Base-by-base conservation (phyloP, 2,888 invertebrate genomes). In the Celastrina argiolus region DNA sequence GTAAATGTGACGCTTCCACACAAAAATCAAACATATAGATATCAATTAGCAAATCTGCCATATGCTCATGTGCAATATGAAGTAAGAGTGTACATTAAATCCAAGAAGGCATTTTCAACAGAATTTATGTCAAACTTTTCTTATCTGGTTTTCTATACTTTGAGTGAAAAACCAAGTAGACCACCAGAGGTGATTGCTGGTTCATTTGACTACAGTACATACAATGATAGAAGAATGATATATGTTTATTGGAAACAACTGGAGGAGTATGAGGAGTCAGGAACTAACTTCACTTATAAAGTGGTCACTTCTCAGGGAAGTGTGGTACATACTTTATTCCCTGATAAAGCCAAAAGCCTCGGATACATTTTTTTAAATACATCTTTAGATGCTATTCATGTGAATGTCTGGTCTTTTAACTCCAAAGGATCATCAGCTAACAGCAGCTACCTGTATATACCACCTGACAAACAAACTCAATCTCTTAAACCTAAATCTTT, bases 241-340 rank as follows among this genome's bases (percentile, higher is more conserved):
- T 93, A 94, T 79, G 86, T 97, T 26, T 97, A 96, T 81, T 97
- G 97, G 97, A 94, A 95, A 78, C 93, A 94, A 71, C 92, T 97
- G 64, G 92, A 93, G 22, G 91, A 92, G 58, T 92, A 92, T 77
- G 92, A 94, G 73, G 92, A 94, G 74, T 96, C 96, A 77, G 97
- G 96, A 22, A 93, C 93, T 6, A 92, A 95, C 76, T 96, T 97
- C 76, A 91, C 90, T 2, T 97, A 97, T 78, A 87, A 91, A 71
- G 92, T 96, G n/a, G 82, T 88, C 41, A 77, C 83, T 18, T 75
- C 76, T 31, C 81, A 83, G 70, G 78, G 78, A 10, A 77, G 80
- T 45, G 91, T 84, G 22, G 81, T 81, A 2, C 80, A 81, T 68
- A 80, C 84, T 51, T 72, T 82, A 10, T 76, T 88, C n/a, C 80